A percentile compares a stretch with the other conserved stretches of the same genome.
Conservation (phyloP, 2,113 vertebrate species). For the Gavialis gangeticus region DNA sequence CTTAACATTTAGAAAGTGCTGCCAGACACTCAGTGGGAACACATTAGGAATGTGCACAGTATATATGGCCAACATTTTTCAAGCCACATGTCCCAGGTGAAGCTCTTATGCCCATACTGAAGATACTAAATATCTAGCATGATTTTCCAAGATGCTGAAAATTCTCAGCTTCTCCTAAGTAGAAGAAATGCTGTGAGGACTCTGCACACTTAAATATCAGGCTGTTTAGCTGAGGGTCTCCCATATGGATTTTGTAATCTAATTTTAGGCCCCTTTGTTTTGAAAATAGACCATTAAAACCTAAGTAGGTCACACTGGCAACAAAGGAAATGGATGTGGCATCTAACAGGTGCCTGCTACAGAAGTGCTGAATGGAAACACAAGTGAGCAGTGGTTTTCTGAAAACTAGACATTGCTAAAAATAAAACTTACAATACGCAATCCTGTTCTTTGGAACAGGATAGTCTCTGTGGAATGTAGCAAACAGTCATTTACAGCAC, state of each 20-base stretch:
- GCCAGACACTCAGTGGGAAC: not conserved
- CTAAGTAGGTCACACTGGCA: not conserved
- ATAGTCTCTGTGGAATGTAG: constrained; percentile 9
- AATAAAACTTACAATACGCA: constrained; percentile 40
- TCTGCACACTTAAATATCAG: not conserved
- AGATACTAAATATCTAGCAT: not conserved
- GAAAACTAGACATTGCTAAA: constrained; percentile 43
- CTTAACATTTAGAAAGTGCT: not conserved
- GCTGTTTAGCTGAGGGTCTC: not conserved
- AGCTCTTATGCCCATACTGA: not conserved
- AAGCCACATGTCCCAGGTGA: not conserved
- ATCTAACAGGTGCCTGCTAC: not conserved
- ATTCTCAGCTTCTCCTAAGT: not conserved
- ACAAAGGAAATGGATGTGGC: not conserved
- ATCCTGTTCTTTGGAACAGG: constrained; percentile 40
- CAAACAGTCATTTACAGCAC: constrained; percentile 52
- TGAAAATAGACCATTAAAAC: not conserved
- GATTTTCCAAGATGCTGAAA: not conserved
- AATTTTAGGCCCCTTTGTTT: constrained; percentile 19
- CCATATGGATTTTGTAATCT: not conserved
- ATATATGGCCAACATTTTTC: not conserved
- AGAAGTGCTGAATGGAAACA: constrained; percentile 2
- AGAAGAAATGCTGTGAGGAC: not conserved
- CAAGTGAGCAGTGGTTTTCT: constrained; percentile 13
- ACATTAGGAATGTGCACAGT: not conserved